These are phyloP conservation scores for Watsonalla cultraria DNA, from an alignment of 2,888 invertebrate genomes.

Conservation along the genomic window DNA sequence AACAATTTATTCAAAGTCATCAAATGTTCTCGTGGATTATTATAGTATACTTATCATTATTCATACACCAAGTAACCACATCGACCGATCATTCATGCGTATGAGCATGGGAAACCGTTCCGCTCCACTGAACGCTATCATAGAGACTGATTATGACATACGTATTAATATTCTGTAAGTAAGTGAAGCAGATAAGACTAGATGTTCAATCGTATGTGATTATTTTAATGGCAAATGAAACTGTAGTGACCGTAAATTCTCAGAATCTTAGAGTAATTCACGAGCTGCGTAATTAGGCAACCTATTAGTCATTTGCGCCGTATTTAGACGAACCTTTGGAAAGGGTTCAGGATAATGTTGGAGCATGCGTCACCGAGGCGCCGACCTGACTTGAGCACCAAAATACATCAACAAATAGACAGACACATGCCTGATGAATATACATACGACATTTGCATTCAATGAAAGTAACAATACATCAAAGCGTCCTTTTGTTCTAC, in stretches of 20 bases:
- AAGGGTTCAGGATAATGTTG: conserved; percentile 46
- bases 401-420: conserved; percentile 35
- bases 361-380: conserved; percentile 55
- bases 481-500: conserved; percentile 11
- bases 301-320: conserved; percentile 52
- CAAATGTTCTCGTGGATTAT: no score
- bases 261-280: conserved; percentile 14
- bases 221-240: background rate
- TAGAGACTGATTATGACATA: no score
- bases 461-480: conserved; percentile 1
- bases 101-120: no score
- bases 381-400: conserved; percentile 37
- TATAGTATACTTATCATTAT: no score
- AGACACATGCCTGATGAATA: conserved; percentile 20
- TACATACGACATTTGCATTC: conserved; percentile 21
- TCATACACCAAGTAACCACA: no score
- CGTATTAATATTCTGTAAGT: no score
- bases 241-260: conserved; percentile 9
- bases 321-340: conserved; percentile 47
- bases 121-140: no score
- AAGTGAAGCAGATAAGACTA: no score
- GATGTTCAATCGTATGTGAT: no score
- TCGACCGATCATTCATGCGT: no score
- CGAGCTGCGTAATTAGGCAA: conserved; percentile 17
- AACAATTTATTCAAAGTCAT: no score